phyloP scores from a whole-genome alignment of 2,888 invertebrate genomes.

The Protodeltote pygarga region DNA sequence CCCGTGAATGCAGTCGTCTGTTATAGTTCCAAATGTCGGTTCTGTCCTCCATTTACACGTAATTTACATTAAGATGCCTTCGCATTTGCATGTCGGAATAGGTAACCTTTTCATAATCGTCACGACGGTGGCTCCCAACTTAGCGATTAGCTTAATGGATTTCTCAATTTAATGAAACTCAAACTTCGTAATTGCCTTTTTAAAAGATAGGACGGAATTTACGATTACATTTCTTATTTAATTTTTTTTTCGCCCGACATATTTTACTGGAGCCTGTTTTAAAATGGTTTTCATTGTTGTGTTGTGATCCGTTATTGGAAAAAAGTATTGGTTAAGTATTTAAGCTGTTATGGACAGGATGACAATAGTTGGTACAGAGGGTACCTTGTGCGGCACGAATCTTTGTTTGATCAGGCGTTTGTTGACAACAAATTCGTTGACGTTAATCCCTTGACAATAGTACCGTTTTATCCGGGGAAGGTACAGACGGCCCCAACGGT shows the following conservation, averaged over 20 bases:
- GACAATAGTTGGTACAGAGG: slow-evolving; percentile 73
- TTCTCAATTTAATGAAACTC: slow-evolving; percentile 81
- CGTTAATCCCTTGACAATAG: slow-evolving; percentile 85
- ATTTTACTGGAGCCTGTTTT: slow-evolving; percentile 47
- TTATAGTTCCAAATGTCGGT: slow-evolving; percentile 69
- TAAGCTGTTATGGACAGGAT: slow-evolving; percentile 67
- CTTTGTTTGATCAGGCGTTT: slow-evolving; percentile 85
- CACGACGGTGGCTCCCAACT: slow-evolving; percentile 77
- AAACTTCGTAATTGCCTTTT: slow-evolving; percentile 78
- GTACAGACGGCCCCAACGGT: slow-evolving; percentile 68
- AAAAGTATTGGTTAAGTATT: slow-evolving; percentile 64
- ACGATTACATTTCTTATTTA: slow-evolving; percentile 62
- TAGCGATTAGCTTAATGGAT: slow-evolving; percentile 82
- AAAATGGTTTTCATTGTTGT: slow-evolving; percentile 49
- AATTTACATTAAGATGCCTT: slow-evolving; percentile 80
- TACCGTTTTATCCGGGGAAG: slow-evolving; percentile 72
- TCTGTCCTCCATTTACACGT: slow-evolving; percentile 76
- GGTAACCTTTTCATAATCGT: slow-evolving; percentile 83
- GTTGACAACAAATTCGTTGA: slow-evolving; percentile 85
- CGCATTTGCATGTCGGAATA: slow-evolving; percentile 81
- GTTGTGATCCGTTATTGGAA: slow-evolving; percentile 56
- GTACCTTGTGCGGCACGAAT: slow-evolving; percentile 72
- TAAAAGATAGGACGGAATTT: slow-evolving; percentile 74
- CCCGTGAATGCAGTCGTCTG: slow-evolving; percentile 67
- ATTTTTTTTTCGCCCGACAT: slow-evolving; percentile 50